Percentiles rank a stretch among this genome's conserved stretches.
phyloP scores from a whole-genome alignment of 2,113 vertebrate species.

The Pseudolaguvia tuberculata region DNA sequence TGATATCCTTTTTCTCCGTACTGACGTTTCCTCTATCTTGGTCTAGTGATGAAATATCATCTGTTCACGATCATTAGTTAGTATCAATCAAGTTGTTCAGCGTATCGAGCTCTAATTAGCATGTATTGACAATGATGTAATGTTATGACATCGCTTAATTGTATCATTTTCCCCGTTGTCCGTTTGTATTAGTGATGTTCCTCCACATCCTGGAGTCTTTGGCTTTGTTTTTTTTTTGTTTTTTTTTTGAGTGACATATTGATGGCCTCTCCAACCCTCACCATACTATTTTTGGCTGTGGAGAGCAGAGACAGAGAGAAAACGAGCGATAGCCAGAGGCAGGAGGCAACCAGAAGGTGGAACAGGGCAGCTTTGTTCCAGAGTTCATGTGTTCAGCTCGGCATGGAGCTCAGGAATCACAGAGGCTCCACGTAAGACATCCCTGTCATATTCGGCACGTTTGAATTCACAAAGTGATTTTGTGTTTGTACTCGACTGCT shows the following conservation, averaged over 20 bases:
- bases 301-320: constrained; percentile 22
- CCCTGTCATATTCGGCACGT: constrained; percentile 27
- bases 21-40: constrained; percentile 4
- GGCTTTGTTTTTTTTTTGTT: background rate
- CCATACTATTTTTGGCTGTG: constrained; percentile 24
- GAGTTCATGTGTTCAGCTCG: constrained; percentile 16
- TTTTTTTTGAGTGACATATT: constrained; percentile 30
- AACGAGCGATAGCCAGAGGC: constrained; percentile 34
- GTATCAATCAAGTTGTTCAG: constrained; percentile 7
- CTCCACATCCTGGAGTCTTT: constrained; percentile 11
- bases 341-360: constrained; percentile 13
- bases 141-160: background rate
- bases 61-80: constrained; percentile 4
- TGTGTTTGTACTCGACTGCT: constrained; percentile 30
- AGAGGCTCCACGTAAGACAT: constrained; percentile 29
- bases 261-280: constrained; percentile 33
- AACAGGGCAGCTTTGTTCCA: constrained; percentile 42
- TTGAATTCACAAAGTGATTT: constrained; percentile 48
- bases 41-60: background rate
- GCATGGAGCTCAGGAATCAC: constrained; percentile 32
- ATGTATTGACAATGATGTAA: background rate
- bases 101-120: background rate
- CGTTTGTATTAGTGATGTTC: constrained; percentile 8
- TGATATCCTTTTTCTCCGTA: constrained; percentile 5
- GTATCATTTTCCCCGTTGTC: constrained; percentile 8